Evolutionary conservation across 2,797 vertebrate genomes (phyloP), one percentile per base, ranked within the genome.

Genomic region (Amphiprion clarkii): DNA sequence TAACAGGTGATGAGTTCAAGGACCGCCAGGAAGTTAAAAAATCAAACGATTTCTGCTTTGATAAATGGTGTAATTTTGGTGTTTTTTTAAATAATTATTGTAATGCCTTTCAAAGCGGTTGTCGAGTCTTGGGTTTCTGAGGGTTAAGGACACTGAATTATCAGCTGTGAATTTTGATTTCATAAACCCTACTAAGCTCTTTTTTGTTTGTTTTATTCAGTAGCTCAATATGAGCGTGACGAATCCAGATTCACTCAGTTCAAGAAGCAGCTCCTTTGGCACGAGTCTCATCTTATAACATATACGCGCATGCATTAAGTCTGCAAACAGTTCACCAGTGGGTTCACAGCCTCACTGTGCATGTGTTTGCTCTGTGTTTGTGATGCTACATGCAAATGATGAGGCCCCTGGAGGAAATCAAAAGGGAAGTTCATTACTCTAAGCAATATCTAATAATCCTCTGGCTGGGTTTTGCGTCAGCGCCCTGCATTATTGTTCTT

Each of bases 401-500:
- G 42, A 10, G 5, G 36, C 48, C 63, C 40, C 60, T 56, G 46
- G 59, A 78, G 71, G 69, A 76, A 81, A 66, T 65, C 46, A 58
- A 71, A 67, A 36, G 33, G 48, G 71, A 69, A 69, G 79, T 71
- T 77, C 44, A 76, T 85, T 76, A 67, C 42, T 81, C 69, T 71
- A 58, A 75, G 72, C 66, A 64, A 52, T 61, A 76, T 79, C 66
- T 56, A 75, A 83, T 75, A 67, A 82, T 80, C 61, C 55, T 76
- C 14, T n/a, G 31, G 68, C 66, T 64, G 58, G 55, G 60, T 76
- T 74, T 36, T 63, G 25, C 21, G 0, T 70, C 60, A 63, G 52
- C 14, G n/a, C 44, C 79, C 57, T 39, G 48, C 78, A 29, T 82
- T 79, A 79, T 75, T 74, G 64, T 75, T 71, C 46, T 73, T 57